Evolutionary conservation across 2,888 invertebrate genomes (phyloP).

Genomic region (Sarcophaga caerulescens): DNA sequence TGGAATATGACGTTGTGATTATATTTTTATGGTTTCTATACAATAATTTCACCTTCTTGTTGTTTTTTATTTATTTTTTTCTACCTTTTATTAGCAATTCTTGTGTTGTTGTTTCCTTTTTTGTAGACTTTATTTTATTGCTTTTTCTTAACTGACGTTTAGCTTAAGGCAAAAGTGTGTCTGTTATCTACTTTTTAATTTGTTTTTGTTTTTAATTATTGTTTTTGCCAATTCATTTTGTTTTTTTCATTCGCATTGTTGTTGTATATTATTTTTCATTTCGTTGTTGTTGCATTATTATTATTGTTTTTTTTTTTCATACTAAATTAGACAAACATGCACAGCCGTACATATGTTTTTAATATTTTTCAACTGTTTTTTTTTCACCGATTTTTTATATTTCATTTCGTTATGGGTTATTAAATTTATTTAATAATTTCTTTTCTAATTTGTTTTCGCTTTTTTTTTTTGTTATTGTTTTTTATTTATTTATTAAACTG

Average conservation of each 20-base stretch:
- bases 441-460: neutral
- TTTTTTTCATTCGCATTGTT: slow-evolving; percentile 34
- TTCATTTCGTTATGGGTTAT: slow-evolving; percentile 49
- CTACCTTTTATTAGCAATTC: slow-evolving; percentile 18
- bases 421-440: slow-evolving; percentile 36
- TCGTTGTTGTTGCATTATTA: slow-evolving; percentile 6
- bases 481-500: neutral
- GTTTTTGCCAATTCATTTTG: slow-evolving; percentile 38
- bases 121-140: neutral
- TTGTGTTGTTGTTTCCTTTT: slow-evolving; percentile 24
- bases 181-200: slow-evolving; percentile 46
- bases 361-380: neutral
- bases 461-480: neutral
- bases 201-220: slow-evolving; percentile 17
- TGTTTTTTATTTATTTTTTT: slow-evolving; percentile 17
- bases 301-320: slow-evolving; percentile 15
- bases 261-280: neutral
- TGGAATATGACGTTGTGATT: slow-evolving; percentile 57
- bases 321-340: no score
- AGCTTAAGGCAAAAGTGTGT: slow-evolving; percentile 19
- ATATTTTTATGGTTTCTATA: slow-evolving; percentile 65
- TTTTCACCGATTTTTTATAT: neutral
- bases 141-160: slow-evolving; percentile 4
- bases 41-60: slow-evolving; percentile 60
- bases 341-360: neutral